phyloP scores from a whole-genome alignment of 1,140 invertebrate species.

The Elysia chlorotica region DNA sequence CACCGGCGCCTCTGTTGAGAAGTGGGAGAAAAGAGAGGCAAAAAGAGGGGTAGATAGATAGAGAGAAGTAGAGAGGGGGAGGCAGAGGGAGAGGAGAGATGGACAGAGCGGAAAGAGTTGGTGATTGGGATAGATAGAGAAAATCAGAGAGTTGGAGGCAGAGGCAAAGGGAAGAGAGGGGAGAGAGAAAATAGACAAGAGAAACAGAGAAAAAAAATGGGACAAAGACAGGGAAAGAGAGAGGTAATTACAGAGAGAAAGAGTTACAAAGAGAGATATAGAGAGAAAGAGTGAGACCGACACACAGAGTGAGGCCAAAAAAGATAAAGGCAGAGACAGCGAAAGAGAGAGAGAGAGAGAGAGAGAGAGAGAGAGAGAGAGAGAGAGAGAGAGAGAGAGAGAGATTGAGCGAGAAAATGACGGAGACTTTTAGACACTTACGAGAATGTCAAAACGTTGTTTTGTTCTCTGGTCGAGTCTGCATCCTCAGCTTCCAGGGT shows the following conservation, averaged over 20 bases:
- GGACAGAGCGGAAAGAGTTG: not conserved
- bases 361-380: not conserved
- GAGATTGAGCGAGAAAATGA: not conserved
- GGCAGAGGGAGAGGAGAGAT: too few relatives aligned
- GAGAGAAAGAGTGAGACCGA: not conserved
- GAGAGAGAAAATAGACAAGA: not conserved
- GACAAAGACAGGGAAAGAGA: not conserved
- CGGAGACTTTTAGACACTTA: not conserved
- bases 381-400: not conserved
- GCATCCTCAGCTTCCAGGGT: not conserved
- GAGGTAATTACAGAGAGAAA: not conserved
- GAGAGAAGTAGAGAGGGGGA: not conserved
- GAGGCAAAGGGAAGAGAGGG: not conserved
- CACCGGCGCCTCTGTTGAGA: constrained; percentile 7
- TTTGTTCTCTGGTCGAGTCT: not conserved
- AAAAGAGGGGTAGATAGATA: not conserved
- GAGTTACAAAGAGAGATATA: not conserved
- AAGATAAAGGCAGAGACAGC: not conserved
- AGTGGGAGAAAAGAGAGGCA: not conserved
- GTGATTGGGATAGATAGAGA: not conserved
- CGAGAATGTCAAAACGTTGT: not conserved
- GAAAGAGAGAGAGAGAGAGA: not conserved
- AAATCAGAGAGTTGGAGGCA: not conserved
- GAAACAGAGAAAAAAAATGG: not conserved
- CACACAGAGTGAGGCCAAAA: too few relatives aligned